These are phyloP conservation scores for Isichthys henryi DNA, from an alignment of 2,113 vertebrate species.

Conservation along the genomic window DNA sequence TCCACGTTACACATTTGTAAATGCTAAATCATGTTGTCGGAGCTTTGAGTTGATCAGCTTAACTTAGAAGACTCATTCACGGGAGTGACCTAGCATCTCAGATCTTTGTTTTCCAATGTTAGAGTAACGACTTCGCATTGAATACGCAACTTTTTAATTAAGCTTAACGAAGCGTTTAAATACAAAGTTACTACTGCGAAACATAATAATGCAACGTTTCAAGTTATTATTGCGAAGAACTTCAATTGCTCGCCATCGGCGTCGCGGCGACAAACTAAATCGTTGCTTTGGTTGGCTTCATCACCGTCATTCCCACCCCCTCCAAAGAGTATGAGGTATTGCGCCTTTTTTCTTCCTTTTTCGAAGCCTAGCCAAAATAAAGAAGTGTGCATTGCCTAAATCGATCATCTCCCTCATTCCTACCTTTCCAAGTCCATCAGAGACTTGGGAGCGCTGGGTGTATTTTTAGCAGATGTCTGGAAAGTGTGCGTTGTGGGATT, in stretches of 20 bases:
- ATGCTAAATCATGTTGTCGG: not conserved
- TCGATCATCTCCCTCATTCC: not conserved
- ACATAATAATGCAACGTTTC: not conserved
- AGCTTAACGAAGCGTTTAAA: not conserved
- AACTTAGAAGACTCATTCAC: not conserved
- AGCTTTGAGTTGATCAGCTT: not conserved
- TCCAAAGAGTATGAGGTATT: not conserved
- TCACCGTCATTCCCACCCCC: not conserved
- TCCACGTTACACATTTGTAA: not conserved
- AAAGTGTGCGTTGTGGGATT: not conserved
- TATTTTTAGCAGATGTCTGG: constrained; percentile 16
- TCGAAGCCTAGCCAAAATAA: not conserved
- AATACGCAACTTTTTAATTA: not conserved
- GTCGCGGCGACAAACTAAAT: not conserved
- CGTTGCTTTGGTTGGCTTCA: not conserved
- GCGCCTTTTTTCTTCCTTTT: not conserved
- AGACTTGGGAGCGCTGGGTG: not conserved
- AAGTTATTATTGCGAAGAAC: not conserved
- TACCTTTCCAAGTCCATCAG: not conserved
- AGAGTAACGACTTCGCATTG: not conserved
- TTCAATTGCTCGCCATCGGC: not conserved
- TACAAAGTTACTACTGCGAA: not conserved
- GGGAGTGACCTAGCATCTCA: not conserved
- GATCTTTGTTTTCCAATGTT: not conserved
- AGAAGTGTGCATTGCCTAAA: not conserved